Base-by-base conservation (phyloP, 1,140 invertebrate species). In the Conus betulinus region DNA sequence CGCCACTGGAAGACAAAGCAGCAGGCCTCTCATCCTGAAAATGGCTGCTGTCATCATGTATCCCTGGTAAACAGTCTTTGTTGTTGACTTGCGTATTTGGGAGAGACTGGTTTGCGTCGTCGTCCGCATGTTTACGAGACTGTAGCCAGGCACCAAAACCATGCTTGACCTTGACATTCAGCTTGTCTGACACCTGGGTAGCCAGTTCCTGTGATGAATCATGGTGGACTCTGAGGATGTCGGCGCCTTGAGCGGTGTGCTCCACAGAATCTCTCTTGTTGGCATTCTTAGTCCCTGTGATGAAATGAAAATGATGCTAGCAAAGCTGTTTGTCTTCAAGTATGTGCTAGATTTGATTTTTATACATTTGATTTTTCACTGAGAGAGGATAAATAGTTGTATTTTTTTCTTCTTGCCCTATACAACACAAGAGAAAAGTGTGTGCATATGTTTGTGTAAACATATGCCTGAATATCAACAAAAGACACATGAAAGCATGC, bases 81-180 rank as follows among this genome's bases (percentile, higher is more conserved):
- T 39, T 39, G 39, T 39, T 39, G 39, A 0, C 39, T 39, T 39
- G 39, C 15, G 25, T 79, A 5, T 79, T 3, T 79, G 25, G 11
- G 15, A 15, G 15, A 20, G 39, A 52, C 11, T 15, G 15, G 13
- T 20, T 3, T 13, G 25, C 5, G 11, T 27, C 53, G 15, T 84
- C 53, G n/a, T 39, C 51, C 6, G 57, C 11, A 6, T 15, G 51
- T 57, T 71, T 63, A n/a, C 83, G 83, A 6, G 83, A 60, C 60
- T 85, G 83, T 23, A 85, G 13, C 83, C 83, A 85, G 57, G 57
- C 63, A 20, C 83, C 63, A 39, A 85, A 85, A 2, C 83, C 83
- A 27, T 85, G 83, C 15, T 85, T 85, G 57, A 85, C 57, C 51
- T 67, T 85, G 11, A 63, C 83, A 15, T 71, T 71, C 11, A 67